Evolutionary conservation across 2,797 vertebrate genomes (phyloP), one percentile per base, ranked within the genome.

Genomic region (Tauraco hartlaubi): DNA sequence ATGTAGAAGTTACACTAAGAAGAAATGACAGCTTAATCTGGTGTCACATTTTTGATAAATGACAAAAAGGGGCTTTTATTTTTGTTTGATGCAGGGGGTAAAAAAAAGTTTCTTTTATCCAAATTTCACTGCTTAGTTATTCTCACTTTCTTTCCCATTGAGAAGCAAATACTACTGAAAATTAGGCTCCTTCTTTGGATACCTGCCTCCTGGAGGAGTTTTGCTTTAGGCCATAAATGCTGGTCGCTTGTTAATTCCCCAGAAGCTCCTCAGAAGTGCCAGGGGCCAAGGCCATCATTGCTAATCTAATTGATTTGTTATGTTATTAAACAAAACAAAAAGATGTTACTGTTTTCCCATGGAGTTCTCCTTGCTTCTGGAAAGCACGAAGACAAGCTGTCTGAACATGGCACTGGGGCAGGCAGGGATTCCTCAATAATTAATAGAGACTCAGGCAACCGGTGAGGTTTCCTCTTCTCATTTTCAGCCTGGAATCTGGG

Each of bases 241-340:
- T 10, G 84, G 89, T 81, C 11, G 9, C 93, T 93, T 82, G 89
- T 96, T 93, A 94, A 95, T 96, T 96, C 89, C 17, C 88, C 58
- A 74, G 74, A 90, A 96, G 81, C 87, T 95, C 87, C 31, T 92
- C 71, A 56, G 72, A 92, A 96, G 91, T 67, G 88, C 96, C 8
- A 4, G 69, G 31, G 93, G 85, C 92, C 68, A 37, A 80, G 83
- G 84, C 92, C 85, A 68, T 88, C 93, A 4, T 46, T 85, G 90
- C 93, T 97, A 87, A 94, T 96, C 76, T 96, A 35, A 90, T 68
- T 85, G 85, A 92, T 96, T 95, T 94, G 91, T 75, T 94, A 96
- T 86, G 78, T 94, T 95, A 94, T 86, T 92, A 93, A 96, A 96
- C 84, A 86, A 96, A 96, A 94, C 73, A 74, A 51, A 91, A 93